Conservation (phyloP, 2,888 invertebrate genomes). For the Cephus sareptanus region DNA sequence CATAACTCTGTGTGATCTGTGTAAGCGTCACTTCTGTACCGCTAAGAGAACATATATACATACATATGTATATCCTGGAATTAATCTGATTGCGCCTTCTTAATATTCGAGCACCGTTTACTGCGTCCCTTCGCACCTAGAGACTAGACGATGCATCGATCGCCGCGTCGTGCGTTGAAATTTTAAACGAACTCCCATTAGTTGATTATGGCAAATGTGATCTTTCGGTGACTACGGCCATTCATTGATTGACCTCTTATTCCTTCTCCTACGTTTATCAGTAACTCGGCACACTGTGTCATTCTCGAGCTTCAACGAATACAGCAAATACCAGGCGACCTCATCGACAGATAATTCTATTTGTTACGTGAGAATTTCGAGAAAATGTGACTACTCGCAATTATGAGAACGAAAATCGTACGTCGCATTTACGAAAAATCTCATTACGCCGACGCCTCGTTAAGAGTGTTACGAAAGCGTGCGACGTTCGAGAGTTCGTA, state of each 20-base stretch:
- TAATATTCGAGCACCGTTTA: too few relatives aligned
- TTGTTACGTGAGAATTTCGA: background rate
- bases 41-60: background rate
- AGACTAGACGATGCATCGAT: too few relatives aligned
- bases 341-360: background rate
- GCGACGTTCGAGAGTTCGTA: conserved; percentile 30
- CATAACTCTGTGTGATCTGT: background rate
- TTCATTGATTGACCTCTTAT: background rate
- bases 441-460: conserved; percentile 1
- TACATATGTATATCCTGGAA: background rate
- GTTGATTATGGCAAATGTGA: conserved; percentile 46
- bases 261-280: background rate
- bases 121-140: too few relatives aligned
- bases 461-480: conserved; percentile 32
- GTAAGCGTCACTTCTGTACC: background rate
- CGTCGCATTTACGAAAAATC: background rate
- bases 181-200: conserved; percentile 41
- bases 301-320: background rate
- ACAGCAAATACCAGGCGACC: background rate
- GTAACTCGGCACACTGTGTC: background rate
- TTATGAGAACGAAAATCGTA: background rate
- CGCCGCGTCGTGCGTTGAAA: conserved; percentile 37
- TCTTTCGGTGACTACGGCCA: conserved; percentile 33
- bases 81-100: background rate
- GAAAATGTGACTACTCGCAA: background rate